Evolutionary conservation across 2,888 invertebrate genomes (phyloP).

Genomic region (Amaurobius ferox): DNA sequence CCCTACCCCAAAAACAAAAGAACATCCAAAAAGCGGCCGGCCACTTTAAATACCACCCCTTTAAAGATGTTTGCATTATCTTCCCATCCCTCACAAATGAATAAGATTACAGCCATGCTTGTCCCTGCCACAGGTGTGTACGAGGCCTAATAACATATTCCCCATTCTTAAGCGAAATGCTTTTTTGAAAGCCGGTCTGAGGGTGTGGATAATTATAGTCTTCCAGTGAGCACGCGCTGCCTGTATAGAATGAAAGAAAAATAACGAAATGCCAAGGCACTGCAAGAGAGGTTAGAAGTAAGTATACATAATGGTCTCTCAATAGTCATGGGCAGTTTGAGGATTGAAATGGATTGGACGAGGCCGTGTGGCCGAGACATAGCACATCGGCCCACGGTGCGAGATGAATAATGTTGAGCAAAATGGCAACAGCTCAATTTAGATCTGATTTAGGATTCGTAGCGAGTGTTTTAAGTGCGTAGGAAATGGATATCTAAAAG

Average conservation of each 20-base stretch:
- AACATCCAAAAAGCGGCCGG: background rate
- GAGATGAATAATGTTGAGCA: background rate
- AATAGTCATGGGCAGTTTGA: slow-evolving; percentile 20
- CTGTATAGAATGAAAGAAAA: background rate
- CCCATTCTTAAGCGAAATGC: slow-evolving; percentile 37
- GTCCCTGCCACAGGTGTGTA: slow-evolving; percentile 55
- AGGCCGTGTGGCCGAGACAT: background rate
- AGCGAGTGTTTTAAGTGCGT: background rate
- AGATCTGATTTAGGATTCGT: slow-evolving; percentile 3
- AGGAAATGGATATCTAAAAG: background rate
- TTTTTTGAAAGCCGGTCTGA: slow-evolving; percentile 12
- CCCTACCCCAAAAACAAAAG: background rate
- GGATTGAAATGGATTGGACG: slow-evolving; percentile 8
- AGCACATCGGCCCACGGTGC: background rate
- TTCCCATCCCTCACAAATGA: slow-evolving; percentile 36
- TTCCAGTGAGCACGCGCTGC: slow-evolving; percentile 30
- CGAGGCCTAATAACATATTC: slow-evolving; percentile 47
- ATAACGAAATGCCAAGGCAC: background rate
- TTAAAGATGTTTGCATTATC: slow-evolving; percentile 57
- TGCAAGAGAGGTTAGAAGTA: background rate
- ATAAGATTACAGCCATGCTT: slow-evolving; percentile 46
- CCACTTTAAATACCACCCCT: slow-evolving; percentile 10
- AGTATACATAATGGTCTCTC: slow-evolving; percentile 26
- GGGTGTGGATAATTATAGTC: slow-evolving; percentile 57
- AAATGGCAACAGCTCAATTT: slow-evolving; percentile 37